Base-by-base conservation (phyloP, 2,888 invertebrate species). In the Drosophila birchii region DNA sequence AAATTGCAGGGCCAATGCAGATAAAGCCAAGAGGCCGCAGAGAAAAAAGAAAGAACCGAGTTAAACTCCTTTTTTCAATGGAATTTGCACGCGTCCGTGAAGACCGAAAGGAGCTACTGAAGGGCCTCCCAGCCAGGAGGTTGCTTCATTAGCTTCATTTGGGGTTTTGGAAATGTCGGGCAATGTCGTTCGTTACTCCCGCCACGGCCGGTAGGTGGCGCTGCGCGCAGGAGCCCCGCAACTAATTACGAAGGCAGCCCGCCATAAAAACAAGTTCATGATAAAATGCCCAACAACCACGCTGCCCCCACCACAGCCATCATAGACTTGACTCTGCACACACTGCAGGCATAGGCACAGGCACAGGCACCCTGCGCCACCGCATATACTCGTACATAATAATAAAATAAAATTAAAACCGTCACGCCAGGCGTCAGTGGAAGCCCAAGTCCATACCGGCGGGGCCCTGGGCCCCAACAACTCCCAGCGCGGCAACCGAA, bases 131-230 rank as follows among this genome's bases (percentile, higher is more conserved):
- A 23, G 20, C 51, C 20, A 53, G 51, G 34, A 34, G 51, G 64
- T 66, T 58, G 71, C 85, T 86, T 86, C 89, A 84, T 88, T 84
- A 86, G 87, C 74, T 78, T 23, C 20, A 53, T 53, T 72, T 63
- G 59, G 66, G 55, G 45, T 58, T 49, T 62, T 62, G 79, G 67
- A 83, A 90, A 91, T 89, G 86, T 91, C 90, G 91, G 89, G 79
- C 91, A 91, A 91, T 91, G 91, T 86, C 91, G 91, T 91, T 91
- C 90, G 80, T 90, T 91, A 91, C 89, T 88, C 89, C 81, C 51
- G 68, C 71, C 71, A 67, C 47, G 47, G 56, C 56, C 86, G 71
- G 66, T 84, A 81, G 83, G 62, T 85, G 88, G 86, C 89, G 88
- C 88, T 85, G 86, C 49, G 51, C 61, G 26, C 59, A 47, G 60